Evolutionary conservation across 2,888 invertebrate genomes (phyloP).

Genomic region (Drosophila atroscutellata): DNA sequence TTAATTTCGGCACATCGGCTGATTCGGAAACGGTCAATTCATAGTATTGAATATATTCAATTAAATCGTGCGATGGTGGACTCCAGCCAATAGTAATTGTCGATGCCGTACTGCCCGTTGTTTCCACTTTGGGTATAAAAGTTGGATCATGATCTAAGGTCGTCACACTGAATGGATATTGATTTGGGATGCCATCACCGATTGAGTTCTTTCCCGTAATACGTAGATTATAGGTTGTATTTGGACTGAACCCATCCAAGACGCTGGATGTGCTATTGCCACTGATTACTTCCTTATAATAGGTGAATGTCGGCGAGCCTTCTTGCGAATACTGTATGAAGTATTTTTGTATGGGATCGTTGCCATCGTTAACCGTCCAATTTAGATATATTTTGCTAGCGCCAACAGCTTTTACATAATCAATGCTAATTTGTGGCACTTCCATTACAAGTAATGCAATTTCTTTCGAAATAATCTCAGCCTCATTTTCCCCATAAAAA

Average conservation of each 20-base stretch:
- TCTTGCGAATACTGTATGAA: constrained; percentile 87
- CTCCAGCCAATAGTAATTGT: constrained; percentile 94
- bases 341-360: constrained; percentile 88
- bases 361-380: constrained; percentile 92
- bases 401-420: constrained; percentile 91
- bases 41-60: constrained; percentile 91
- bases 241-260: constrained; percentile 88
- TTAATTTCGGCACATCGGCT: constrained; percentile 85
- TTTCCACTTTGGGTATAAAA: constrained; percentile 91
- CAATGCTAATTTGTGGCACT: constrained; percentile 89
- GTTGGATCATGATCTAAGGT: constrained; percentile 91
- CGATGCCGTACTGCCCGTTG: constrained; percentile 88
- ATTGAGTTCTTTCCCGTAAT: constrained; percentile 89
- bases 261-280: constrained; percentile 89
- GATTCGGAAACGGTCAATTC: constrained; percentile 88
- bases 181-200: constrained; percentile 87
- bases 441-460: constrained; percentile 88
- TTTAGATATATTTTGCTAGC: constrained; percentile 91
- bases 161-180: constrained; percentile 86
- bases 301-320: constrained; percentile 87
- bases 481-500: constrained; percentile 83
- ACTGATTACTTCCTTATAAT: constrained; percentile 87
- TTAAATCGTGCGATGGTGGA: constrained; percentile 88
- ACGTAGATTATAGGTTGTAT: constrained; percentile 89
- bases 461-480: constrained; percentile 83